Percentiles rank a stretch among this genome's conserved stretches.
These are phyloP conservation scores for Typhlichthys eigenmanni DNA, from an alignment of 2,797 vertebrate species.

Conservation along the genomic window DNA sequence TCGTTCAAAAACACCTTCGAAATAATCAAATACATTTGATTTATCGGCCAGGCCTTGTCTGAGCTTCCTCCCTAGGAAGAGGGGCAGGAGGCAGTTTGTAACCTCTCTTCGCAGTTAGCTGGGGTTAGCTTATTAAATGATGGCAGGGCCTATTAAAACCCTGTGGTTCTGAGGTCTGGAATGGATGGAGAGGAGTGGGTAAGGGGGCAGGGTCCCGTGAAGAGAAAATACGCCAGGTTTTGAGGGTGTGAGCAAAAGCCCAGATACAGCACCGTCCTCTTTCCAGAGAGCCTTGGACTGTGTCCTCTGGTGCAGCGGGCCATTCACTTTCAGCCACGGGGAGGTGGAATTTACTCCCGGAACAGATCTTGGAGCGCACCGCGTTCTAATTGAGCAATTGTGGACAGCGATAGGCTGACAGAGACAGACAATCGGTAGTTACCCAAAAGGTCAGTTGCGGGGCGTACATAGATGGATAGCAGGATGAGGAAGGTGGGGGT, in stretches of 20 bases:
- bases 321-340: slow-evolving; percentile 5
- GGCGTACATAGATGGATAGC: slow-evolving; percentile 32
- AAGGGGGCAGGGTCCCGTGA: slow-evolving; percentile 39
- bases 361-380: slow-evolving; percentile 20
- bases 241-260: slow-evolving; percentile 44
- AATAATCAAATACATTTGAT: too few species aligned
- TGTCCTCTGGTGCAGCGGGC: slow-evolving; percentile 3
- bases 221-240: slow-evolving; percentile 47
- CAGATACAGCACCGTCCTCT: slow-evolving; percentile 37
- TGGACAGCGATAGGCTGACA: slow-evolving; percentile 16
- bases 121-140: slow-evolving; percentile 72
- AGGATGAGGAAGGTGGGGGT: slow-evolving; percentile 29
- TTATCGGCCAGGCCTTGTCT: too few species aligned
- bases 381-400: slow-evolving; percentile 34
- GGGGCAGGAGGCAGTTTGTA: slow-evolving; percentile 48
- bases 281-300: slow-evolving; percentile 31
- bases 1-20: too few species aligned
- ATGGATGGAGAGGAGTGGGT: slow-evolving; percentile 43
- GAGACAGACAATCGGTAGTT: slow-evolving; percentile 29
- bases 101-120: slow-evolving; percentile 72
- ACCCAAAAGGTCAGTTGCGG: slow-evolving; percentile 34
- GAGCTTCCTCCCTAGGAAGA: too few species aligned
- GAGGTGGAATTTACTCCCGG: slow-evolving; percentile 12
- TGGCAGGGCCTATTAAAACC: slow-evolving; percentile 73
- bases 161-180: slow-evolving; percentile 72